phyloP scores from a whole-genome alignment of 2,797 vertebrate species.

The Acipenser ruthenus region DNA sequence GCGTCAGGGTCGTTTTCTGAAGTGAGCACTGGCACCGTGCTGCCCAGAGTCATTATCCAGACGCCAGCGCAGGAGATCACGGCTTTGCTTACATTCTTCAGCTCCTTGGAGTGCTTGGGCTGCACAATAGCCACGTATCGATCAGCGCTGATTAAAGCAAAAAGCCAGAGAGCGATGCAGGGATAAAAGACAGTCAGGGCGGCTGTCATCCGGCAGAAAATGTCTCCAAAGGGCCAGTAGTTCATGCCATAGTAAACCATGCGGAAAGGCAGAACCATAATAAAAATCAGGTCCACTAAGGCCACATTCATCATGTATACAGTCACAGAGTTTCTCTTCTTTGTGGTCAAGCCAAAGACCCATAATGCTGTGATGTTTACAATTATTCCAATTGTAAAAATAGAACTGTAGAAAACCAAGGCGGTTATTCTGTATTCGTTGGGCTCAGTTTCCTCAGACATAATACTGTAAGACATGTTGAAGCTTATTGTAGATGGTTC shows the following conservation, averaged over 20 bases:
- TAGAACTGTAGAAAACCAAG: constrained; percentile 76
- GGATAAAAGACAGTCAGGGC: constrained; percentile 87
- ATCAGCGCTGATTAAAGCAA: constrained; percentile 86
- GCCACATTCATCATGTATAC: constrained; percentile 96
- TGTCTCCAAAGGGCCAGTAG: constrained; percentile 80
- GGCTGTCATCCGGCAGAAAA: constrained; percentile 72
- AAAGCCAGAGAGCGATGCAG: constrained; percentile 87
- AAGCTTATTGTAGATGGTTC: constrained; percentile 26
- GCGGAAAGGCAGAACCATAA: constrained; percentile 78
- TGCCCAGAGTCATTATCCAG: constrained; percentile 82
- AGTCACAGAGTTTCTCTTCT: constrained; percentile 85
- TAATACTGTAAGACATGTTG: constrained; percentile 24
- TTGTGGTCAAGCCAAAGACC: constrained; percentile 94
- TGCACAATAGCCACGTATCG: constrained; percentile 94
- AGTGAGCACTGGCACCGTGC: constrained; percentile 69
- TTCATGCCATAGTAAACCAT: constrained; percentile 73
- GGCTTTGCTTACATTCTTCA: constrained; percentile 82
- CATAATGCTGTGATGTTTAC: constrained; percentile 86
- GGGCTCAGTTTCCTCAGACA: constrained; percentile 38
- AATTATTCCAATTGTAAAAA: constrained; percentile 71
- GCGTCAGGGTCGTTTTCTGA: constrained; percentile 67
- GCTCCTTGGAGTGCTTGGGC: constrained; percentile 79
- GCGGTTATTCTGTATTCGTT: constrained; percentile 67
- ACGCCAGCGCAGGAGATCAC: constrained; percentile 65
- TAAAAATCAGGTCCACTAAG: constrained; percentile 77